Conservation (phyloP, 2,113 vertebrate species). For the Gavia stellata region DNA sequence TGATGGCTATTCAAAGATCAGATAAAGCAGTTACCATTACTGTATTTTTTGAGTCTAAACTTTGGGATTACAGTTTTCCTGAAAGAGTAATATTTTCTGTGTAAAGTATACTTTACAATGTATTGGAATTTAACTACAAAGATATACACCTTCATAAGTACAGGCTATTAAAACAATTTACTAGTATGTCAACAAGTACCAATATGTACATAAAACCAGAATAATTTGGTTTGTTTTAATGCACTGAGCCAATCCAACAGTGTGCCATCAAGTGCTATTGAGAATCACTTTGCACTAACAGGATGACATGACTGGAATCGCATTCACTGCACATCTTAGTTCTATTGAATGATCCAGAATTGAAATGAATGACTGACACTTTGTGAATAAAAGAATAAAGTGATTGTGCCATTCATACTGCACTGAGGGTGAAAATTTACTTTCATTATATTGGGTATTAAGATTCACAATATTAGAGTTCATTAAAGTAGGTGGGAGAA, state of each 20-base stretch:
- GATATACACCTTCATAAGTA: slow-evolving; percentile 66
- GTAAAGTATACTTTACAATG: slow-evolving; percentile 47
- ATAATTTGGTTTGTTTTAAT: slow-evolving; percentile 60
- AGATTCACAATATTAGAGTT: background rate
- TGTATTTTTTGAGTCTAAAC: slow-evolving; percentile 33
- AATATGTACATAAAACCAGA: slow-evolving; percentile 55
- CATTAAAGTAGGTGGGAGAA: slow-evolving; percentile 7
- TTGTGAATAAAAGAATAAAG: slow-evolving; percentile 48
- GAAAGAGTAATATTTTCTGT: slow-evolving; percentile 51
- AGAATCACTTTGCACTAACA: slow-evolving; percentile 57
- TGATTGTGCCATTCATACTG: background rate
- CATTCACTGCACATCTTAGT: slow-evolving; percentile 27
- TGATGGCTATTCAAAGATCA: slow-evolving; percentile 27
- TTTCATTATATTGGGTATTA: background rate
- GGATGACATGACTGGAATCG: slow-evolving; percentile 57
- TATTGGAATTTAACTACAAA: slow-evolving; percentile 64
- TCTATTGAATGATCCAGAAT: slow-evolving; percentile 28
- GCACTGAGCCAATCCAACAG: slow-evolving; percentile 20
- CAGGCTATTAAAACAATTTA: slow-evolving; percentile 69
- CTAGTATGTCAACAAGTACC: slow-evolving; percentile 55
- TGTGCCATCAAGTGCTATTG: slow-evolving; percentile 38
- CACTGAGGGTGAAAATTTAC: background rate
- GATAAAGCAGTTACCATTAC: background rate
- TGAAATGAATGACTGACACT: slow-evolving; percentile 49
- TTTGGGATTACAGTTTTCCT: slow-evolving; percentile 57